phyloP scores from a whole-genome alignment of 2,888 invertebrate species.

The Drosophila lacicola region DNA sequence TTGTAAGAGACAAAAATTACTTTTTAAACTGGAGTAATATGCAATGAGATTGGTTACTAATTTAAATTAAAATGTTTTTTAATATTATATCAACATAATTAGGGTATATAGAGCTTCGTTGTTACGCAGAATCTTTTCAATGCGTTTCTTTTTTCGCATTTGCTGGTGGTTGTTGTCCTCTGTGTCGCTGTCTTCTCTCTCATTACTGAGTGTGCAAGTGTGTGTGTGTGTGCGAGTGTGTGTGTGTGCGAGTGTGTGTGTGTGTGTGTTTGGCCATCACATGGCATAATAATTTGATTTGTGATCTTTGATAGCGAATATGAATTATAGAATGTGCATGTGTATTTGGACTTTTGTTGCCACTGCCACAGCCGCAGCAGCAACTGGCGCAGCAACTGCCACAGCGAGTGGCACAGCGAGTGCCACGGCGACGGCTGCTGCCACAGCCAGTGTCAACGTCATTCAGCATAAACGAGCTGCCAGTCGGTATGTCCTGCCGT shows the following conservation, averaged over 20 bases:
- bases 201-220: neutral
- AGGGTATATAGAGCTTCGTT: slow-evolving; percentile 19
- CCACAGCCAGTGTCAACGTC: slow-evolving; percentile 72
- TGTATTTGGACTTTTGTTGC: slow-evolving; percentile 22
- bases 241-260: slow-evolving; percentile 5
- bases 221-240: neutral
- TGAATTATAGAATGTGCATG: slow-evolving; percentile 80
- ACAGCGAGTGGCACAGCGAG: slow-evolving; percentile 7
- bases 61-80: neutral
- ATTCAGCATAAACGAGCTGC: slow-evolving; percentile 78
- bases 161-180: slow-evolving; percentile 41
- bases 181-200: slow-evolving; percentile 21
- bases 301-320: slow-evolving; percentile 83
- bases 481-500: slow-evolving; percentile 40
- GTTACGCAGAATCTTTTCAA: neutral
- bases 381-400: slow-evolving; percentile 10
- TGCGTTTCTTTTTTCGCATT: slow-evolving; percentile 27
- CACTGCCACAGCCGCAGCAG: slow-evolving; percentile 9
- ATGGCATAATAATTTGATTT: slow-evolving; percentile 84
- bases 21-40: too few relatives aligned
- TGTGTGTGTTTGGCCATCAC: slow-evolving; percentile 69
- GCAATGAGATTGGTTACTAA: too few relatives aligned
- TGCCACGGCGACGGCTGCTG: slow-evolving; percentile 25
- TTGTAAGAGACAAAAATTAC: too few relatives aligned
- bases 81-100: neutral